Percentiles rank a stretch among this genome's conserved stretches.
Conservation (phyloP, 2,888 invertebrate genomes). For the Leptopilina myrica region DNA sequence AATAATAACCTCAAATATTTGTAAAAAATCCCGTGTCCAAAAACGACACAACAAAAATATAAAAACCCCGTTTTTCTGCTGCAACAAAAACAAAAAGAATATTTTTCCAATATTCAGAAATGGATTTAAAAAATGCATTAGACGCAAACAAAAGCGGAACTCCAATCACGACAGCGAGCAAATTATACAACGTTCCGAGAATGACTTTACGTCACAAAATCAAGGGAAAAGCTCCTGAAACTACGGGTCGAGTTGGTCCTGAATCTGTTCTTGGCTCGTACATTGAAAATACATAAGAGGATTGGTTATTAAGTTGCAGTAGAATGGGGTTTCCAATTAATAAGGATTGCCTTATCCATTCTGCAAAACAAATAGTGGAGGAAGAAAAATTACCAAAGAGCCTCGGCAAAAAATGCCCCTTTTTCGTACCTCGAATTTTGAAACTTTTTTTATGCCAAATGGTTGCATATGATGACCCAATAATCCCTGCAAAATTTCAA, state of each 20-base stretch:
- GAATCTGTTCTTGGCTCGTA: neutral
- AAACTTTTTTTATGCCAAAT: too few species aligned
- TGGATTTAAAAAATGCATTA: neutral
- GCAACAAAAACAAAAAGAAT: neutral
- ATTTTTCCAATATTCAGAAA: neutral
- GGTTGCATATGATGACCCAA: too few species aligned
- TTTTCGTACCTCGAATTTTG: too few species aligned
- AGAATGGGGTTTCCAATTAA: constrained; percentile 59
- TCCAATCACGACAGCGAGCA: neutral
- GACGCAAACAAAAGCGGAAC: too few species aligned
- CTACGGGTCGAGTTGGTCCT: neutral
- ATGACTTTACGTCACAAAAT: neutral
- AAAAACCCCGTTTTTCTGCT: neutral
- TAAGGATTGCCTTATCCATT: constrained; percentile 46
- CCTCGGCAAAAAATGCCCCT: too few species aligned
- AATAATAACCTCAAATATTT: too few species aligned
- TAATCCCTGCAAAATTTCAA: too few species aligned
- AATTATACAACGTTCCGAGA: neutral
- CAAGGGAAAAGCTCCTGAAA: neutral
- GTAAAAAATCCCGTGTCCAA: too few species aligned
- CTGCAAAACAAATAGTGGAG: constrained; percentile 55
- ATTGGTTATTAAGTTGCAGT: constrained; percentile 52
- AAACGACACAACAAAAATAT: too few species aligned
- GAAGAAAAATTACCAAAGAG: constrained; percentile 45
- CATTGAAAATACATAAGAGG: neutral